Evolutionary conservation across 2,113 vertebrate genomes (phyloP), one percentile per base, ranked within the genome.

Genomic region (Maccullochella peelii): DNA sequence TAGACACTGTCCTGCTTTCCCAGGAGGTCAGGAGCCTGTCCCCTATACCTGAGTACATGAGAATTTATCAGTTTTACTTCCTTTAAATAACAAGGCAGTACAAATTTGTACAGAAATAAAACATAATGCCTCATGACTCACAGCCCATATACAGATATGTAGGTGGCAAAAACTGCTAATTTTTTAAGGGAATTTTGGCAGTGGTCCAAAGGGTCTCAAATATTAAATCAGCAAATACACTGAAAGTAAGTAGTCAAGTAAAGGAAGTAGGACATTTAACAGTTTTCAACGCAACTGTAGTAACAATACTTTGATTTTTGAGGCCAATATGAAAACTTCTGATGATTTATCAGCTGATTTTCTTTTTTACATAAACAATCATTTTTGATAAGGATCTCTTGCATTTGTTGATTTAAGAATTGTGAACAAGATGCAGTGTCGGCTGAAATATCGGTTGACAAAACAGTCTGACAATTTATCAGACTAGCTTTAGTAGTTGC

Each of bases 1-100:
- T 99, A 99, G 20, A 99, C 97, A 70, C 98, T 99, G 93, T 99
- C 98, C 90, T 99, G 98, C 92, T 99, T 99, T 36, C 98, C 98
- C 94, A 99, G 96, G 52, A 99, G 95, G 91, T 99, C 98, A 2
- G 98, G 98, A 85, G 98, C 98, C 84, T 99, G 98, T 7, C 98
- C 98, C 85, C 98, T 99, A 83, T 98, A 99, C 85, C 98, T 99
- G 73, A 20, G 49, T 0, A 58, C 5, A 65, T 67, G 49, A 65
- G 23, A 6, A 3, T 3, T 15, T 9, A 23, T 76, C 20, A n/a
- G 1, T 14, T 44, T 66, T n/a, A 62, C 9, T 36, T 67, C 30
- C 12, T 50, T n/a, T 57, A 2, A 40, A 58, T 40, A 23, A 72
- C 16, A 54, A 42, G 0, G 1, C 15, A n/a, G 11, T n/a, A 38